These are phyloP conservation scores for Brachypodius melanocephalos DNA, from an alignment of 2,113 vertebrate genomes.

Conservation along the genomic window DNA sequence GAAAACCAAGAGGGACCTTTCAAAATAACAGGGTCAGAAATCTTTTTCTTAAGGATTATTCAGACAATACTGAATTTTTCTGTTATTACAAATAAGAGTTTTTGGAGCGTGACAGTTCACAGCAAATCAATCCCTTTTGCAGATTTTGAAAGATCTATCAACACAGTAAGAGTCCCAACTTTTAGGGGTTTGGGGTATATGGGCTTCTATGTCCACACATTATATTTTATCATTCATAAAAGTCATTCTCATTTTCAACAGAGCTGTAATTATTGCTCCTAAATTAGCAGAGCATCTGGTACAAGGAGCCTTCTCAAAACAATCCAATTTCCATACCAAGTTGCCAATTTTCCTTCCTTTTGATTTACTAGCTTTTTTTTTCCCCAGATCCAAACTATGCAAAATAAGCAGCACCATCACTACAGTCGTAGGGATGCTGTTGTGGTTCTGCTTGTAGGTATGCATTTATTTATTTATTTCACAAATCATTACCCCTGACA, in stretches of 20 bases:
- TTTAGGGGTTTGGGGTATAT: not conserved
- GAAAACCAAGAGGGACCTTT: not conserved
- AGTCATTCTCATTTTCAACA: constrained; percentile 21
- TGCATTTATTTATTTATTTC: constrained; percentile 9
- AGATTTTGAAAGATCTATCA: not conserved
- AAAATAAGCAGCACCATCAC: not conserved
- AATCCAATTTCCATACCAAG: not conserved
- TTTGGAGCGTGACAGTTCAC: not conserved
- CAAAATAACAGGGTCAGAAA: not conserved
- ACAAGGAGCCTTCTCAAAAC: not conserved
- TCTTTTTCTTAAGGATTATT: not conserved
- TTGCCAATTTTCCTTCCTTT: not conserved
- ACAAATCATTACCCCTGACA: constrained; percentile 31
- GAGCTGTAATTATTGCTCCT: not conserved
- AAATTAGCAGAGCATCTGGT: constrained; percentile 31
- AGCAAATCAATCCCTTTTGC: not conserved
- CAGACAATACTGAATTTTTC: not conserved
- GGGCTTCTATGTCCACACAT: not conserved
- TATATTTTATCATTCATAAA: not conserved
- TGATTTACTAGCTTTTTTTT: not conserved
- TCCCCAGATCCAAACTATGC: not conserved
- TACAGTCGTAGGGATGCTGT: not conserved
- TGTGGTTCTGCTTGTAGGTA: not conserved
- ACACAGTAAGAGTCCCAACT: not conserved
- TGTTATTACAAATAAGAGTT: not conserved